Evolutionary conservation across 2,113 vertebrate genomes (phyloP).

Genomic region (Cyphomyrus plagiostoma): DNA sequence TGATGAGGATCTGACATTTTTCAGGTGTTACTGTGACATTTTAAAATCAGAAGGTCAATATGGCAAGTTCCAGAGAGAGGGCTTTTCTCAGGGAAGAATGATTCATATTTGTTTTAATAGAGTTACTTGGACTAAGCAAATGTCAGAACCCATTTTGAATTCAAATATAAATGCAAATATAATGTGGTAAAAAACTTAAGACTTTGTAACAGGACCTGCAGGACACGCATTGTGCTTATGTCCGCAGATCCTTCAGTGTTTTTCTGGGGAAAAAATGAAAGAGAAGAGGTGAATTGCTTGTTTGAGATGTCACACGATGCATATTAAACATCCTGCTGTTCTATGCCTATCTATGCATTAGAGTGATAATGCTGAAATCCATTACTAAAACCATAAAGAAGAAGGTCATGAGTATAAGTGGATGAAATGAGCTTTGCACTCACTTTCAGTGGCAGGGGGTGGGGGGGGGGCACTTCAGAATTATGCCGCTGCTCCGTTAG

Average conservation of each 20-base stretch:
- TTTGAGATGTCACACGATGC: not conserved
- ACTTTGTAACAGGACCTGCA: not conserved
- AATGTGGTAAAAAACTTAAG: not conserved
- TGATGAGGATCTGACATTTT: conserved; percentile 2
- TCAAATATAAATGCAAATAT: conserved; percentile 1
- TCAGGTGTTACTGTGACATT: conserved; percentile 3
- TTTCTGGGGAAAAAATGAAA: not conserved
- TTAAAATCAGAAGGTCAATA: not conserved
- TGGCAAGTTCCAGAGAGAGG: not conserved
- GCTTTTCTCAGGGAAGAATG: not conserved
- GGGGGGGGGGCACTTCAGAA: not conserved
- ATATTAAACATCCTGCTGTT: not conserved
- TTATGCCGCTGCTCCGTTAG: not conserved
- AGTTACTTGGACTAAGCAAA: not conserved
- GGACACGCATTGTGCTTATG: not conserved
- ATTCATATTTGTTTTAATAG: not conserved
- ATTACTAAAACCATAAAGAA: not conserved
- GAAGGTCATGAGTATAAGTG: not conserved
- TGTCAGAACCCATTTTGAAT: not conserved
- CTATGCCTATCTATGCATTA: not conserved
- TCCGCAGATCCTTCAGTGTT: not conserved
- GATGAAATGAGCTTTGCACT: not conserved
- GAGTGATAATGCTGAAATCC: not conserved
- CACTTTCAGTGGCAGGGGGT: not conserved
- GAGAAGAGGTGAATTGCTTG: not conserved